Conservation (phyloP, 2,888 invertebrate genomes). For the Amblyjoppa fuscipennis region DNA sequence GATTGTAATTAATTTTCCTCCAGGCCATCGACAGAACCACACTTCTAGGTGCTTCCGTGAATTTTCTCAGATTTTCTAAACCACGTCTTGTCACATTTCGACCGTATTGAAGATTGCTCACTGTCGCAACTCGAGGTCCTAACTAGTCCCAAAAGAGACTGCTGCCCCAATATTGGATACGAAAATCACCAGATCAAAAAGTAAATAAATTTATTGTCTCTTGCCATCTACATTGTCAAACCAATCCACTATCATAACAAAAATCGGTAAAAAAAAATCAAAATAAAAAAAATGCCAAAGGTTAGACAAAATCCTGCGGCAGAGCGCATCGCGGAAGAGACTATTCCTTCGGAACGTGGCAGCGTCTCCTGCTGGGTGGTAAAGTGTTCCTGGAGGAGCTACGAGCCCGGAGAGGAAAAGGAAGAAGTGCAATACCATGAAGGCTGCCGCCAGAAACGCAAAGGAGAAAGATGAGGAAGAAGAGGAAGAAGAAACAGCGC, state of each 20-base stretch:
- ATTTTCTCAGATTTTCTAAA: too few relatives aligned
- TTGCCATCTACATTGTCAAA: background rate
- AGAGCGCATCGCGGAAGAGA: conserved; percentile 9
- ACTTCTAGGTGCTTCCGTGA: too few relatives aligned
- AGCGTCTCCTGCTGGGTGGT: conserved; percentile 46
- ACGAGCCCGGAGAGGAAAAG: conserved; percentile 31
- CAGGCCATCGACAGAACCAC: too few relatives aligned
- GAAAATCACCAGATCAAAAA: too few relatives aligned
- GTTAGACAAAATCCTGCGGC: background rate
- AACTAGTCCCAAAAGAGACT: too few relatives aligned
- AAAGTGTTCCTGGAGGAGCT: conserved; percentile 39
- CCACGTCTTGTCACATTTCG: too few relatives aligned
- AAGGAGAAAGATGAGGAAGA: conserved; percentile 37
- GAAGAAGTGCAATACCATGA: conserved; percentile 25
- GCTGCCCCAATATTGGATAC: too few relatives aligned
- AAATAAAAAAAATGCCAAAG: background rate
- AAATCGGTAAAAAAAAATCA: background rate
- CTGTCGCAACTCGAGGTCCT: too few relatives aligned
- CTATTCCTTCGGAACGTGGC: conserved; percentile 21
- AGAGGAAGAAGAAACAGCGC: conserved; percentile 47
- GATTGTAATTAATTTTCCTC: too few relatives aligned
- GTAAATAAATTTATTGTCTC: too few relatives aligned
- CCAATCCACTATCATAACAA: background rate
- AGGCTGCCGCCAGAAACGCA: conserved; percentile 1
- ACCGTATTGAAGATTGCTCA: too few relatives aligned